Percentiles rank a stretch among this genome's conserved stretches.
Conservation (phyloP, 1,140 invertebrate genomes). For the Wiebesia pumilae region DNA sequence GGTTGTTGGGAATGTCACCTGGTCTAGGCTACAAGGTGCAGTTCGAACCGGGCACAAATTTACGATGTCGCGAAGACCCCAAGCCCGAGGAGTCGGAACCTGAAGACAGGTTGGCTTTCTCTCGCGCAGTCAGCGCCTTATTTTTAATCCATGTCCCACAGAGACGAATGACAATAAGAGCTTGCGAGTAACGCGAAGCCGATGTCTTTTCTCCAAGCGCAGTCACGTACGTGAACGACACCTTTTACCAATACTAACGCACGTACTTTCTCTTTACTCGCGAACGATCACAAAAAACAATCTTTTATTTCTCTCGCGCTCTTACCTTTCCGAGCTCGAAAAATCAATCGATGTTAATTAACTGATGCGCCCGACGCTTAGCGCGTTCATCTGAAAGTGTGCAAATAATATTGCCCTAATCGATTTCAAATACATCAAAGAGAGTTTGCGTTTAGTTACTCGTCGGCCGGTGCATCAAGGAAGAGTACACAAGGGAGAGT, state of each 20-base stretch:
- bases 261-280: no score
- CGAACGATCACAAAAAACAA: no score
- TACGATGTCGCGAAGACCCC: constrained; percentile 72
- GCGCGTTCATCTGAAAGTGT: constrained; percentile 31
- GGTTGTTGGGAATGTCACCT: constrained; percentile 72
- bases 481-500: not conserved
- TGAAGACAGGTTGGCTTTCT: constrained; percentile 68
- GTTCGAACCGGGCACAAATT: constrained; percentile 73
- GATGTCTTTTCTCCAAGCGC: constrained; percentile 21
- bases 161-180: not conserved
- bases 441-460: not conserved
- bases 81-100: constrained; percentile 60
- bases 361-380: not conserved
- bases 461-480: not conserved
- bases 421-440: constrained; percentile 21
- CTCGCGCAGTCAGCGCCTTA: constrained; percentile 19
- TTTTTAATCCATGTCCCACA: constrained; percentile 13
- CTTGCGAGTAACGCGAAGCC: constrained; percentile 8
- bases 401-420: constrained; percentile 36
- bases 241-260: no score
- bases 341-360: not conserved
- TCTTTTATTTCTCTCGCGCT: no score
- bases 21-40: constrained; percentile 72
- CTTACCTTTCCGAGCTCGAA: no score
- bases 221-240: not conserved